Base-by-base conservation (phyloP, 2,113 vertebrate species). In the Odocoileus virginianus region DNA sequence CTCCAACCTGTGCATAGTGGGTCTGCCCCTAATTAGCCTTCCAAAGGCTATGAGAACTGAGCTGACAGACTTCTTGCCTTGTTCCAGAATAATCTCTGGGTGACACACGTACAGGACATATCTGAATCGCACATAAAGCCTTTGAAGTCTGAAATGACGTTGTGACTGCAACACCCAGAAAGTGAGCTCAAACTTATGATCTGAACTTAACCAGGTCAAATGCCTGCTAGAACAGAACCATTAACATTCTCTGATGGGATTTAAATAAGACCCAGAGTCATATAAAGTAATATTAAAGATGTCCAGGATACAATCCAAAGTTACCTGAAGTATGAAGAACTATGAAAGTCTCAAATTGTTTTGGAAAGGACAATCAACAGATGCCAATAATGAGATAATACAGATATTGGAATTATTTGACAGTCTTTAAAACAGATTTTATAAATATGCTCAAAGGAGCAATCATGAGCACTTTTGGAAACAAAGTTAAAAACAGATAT, bases 391-490 rank as follows among this genome's bases (percentile, higher is more conserved):
- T 67, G 33, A 89, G 16, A 92, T 36, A n/a, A 88, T 14, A 47
- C 78, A 92, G 17, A 89, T 79, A 6, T 57, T 94, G 43, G 60
- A 76, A 84, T 91, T 81, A 90, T 87, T 94, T 67, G 13, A 85
- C 27, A 88, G 78, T 45, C 27, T 93, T 87, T 96, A 81, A 87
- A 83, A 30, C n/a, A 52, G 28, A 23, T 76, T 30, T 36, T 85
- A 87, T 78, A 78, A 95, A 96, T 91, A 52, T 91, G 16, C 45
- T 93, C 45, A 96, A 89, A 88, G n/a, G 55, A 83, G 58, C 21
- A 87, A 74, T 67, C 16, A 6, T 87, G 47, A 89, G 55, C n/a
- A 74, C n/a, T 57, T 50, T 94, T 84, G 82, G 85, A 79, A 92
- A 64, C 25, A 74, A 94, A 79, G 28, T 74, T 87, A 78, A 60